Base-by-base conservation (phyloP, 2,888 invertebrate species). In the Auanema freiburgensis region DNA sequence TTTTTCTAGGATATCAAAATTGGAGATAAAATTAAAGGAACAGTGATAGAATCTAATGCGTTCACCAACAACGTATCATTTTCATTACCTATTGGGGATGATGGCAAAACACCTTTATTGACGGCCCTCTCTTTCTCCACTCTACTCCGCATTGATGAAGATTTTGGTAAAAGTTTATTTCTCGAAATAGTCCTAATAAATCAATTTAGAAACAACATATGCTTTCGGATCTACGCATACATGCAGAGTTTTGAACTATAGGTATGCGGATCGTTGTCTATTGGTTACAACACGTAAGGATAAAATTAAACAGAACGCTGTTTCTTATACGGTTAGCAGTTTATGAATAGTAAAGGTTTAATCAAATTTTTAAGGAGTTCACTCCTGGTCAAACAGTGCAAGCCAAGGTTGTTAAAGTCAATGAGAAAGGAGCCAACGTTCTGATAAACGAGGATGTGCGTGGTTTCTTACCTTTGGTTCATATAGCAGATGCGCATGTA, bases 161-260 rank as follows among this genome's bases (percentile, higher is more conserved):
- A 57, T 11, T 60, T 66, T n/a, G 65, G 68, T 68, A 21, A 40
- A 5, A 41, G 18, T 51, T 14, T 1, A 2, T n/a, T 18, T n/a
- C 23, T 53, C 12, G 23, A 16, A 14, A 24, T 23, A 4, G 16
- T 52, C 12, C 3, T 33, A 33, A 33, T 33, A 33, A 5, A 1
- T 2, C 18, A 41, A 21, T 63, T 12, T 54, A 69, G 67, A 59
- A 16, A 43, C 53, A 1, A 59, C 63, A n/a, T 76, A 72, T 60
- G 58, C 63, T 49, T 43, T 71, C 14, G 82, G 80, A 18, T 57
- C 71, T 5, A 65, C 65, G 41, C 77, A 78, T 57, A 21, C 65
- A 21, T 77, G 77, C 49, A 72, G 79, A 18, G 72, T 83, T 6
- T 68, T 77, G 14, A 77, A 67, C 42, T 77, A 70, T 54, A 59